Conservation (phyloP, 2,113 vertebrate genomes). For the Lepus timidus region DNA sequence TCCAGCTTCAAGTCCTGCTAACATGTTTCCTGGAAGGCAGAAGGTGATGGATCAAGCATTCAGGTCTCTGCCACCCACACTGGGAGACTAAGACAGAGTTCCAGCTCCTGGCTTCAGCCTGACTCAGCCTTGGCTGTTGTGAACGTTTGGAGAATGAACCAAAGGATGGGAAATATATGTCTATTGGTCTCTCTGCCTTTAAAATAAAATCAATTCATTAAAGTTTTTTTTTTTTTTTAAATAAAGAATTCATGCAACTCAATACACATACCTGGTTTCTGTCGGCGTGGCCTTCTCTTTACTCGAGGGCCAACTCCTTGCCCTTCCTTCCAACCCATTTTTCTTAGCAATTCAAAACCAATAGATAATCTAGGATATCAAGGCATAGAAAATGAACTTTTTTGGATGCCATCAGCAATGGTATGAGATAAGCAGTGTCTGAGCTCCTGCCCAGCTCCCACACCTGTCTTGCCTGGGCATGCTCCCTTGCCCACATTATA, state of each 20-base stretch:
- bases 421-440: neutral
- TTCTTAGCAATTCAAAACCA: conserved; percentile 94
- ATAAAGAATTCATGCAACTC: neutral
- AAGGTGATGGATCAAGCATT: too few species aligned
- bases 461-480: neutral
- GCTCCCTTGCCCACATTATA: neutral
- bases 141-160: too few species aligned
- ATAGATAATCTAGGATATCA: conserved; percentile 90
- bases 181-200: too few species aligned
- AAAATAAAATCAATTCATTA: neutral
- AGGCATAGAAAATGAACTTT: conserved; percentile 18
- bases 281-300: conserved; percentile 92
- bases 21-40: too few species aligned
- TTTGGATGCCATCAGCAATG: neutral
- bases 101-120: too few species aligned
- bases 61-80: too few species aligned
- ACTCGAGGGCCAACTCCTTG: conserved; percentile 96
- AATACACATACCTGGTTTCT: conserved; percentile 87
- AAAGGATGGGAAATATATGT: too few species aligned
- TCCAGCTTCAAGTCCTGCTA: too few species aligned
- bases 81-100: too few species aligned
- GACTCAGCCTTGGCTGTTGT: too few species aligned
- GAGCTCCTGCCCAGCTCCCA: neutral
- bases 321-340: conserved; percentile 98
- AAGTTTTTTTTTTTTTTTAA: neutral